Evolutionary conservation across 2,113 vertebrate genomes (phyloP).

Genomic region (Dasyornis broadbenti): DNA sequence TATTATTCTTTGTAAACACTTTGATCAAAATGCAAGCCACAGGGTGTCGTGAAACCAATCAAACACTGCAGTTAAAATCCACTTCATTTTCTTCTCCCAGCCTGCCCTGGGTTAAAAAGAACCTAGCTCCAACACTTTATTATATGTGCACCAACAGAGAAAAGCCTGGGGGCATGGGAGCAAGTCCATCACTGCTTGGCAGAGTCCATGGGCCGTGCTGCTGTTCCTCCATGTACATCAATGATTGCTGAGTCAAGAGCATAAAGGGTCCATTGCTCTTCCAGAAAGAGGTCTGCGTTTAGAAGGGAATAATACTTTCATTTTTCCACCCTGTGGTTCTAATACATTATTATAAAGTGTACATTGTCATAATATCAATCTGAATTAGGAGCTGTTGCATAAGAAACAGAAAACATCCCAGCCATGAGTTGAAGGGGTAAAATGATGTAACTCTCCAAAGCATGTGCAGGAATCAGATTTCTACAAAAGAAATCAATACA

Average conservation of each 20-base stretch:
- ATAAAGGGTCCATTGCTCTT: not conserved
- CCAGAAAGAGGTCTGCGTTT: not conserved
- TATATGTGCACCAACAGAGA: not conserved
- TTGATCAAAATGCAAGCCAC: not conserved
- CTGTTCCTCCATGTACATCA: not conserved
- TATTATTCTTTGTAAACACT: not conserved
- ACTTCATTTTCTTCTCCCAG: not conserved
- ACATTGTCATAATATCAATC: not conserved
- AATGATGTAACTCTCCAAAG: not conserved
- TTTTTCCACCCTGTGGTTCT: not conserved
- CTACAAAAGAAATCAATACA: not conserved
- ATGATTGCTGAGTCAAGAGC: not conserved
- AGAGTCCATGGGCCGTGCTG: not conserved
- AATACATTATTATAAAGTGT: not conserved
- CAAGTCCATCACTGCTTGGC: not conserved
- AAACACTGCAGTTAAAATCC: not conserved
- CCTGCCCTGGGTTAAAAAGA: not conserved
- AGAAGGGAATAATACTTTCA: not conserved
- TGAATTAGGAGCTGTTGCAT: conserved; percentile 27
- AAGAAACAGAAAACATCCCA: not conserved
- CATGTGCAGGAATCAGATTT: not conserved
- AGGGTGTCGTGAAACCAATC: not conserved
- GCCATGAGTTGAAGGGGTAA: not conserved
- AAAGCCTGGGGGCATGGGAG: not conserved
- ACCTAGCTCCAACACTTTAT: not conserved